Evolutionary conservation across 2,797 vertebrate genomes (phyloP).

Genomic region (Arvicola amphibius): DNA sequence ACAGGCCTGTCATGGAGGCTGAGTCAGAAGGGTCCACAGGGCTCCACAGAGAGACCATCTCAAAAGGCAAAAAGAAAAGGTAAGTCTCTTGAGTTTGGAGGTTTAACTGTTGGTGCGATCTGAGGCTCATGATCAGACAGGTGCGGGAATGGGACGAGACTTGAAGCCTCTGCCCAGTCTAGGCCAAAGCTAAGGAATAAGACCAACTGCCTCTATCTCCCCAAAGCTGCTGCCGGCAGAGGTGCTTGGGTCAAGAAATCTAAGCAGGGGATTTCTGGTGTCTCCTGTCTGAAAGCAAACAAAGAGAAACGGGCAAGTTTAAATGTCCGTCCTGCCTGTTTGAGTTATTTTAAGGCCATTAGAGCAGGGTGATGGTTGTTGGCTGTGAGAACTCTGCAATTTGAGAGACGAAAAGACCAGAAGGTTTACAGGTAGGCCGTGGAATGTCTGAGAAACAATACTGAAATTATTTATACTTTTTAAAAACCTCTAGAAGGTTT

Average conservation of each 20-base stretch:
- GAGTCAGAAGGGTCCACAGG: neutral
- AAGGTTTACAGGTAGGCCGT: neutral
- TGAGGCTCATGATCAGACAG: fast-evolving
- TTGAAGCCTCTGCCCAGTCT: fast-evolving
- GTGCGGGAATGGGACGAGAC: neutral
- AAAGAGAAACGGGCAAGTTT: neutral
- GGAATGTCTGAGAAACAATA: neutral
- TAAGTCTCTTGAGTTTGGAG: neutral
- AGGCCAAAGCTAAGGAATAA: neutral
- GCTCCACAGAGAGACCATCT: neutral
- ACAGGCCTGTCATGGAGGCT: neutral
- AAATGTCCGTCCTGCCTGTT: neutral
- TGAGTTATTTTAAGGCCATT: neutral
- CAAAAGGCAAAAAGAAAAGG: neutral
- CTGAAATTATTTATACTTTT: neutral
- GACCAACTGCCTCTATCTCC: neutral
- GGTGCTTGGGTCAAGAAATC: neutral
- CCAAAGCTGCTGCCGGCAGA: neutral
- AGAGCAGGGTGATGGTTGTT: neutral
- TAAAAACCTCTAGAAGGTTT: neutral
- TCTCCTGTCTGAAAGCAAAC: neutral
- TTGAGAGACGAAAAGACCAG: neutral
- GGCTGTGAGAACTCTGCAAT: neutral
- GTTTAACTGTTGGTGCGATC: neutral
- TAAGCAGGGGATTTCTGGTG: neutral